Conservation (phyloP, 2,797 vertebrate species). For the Alauda arvensis region DNA sequence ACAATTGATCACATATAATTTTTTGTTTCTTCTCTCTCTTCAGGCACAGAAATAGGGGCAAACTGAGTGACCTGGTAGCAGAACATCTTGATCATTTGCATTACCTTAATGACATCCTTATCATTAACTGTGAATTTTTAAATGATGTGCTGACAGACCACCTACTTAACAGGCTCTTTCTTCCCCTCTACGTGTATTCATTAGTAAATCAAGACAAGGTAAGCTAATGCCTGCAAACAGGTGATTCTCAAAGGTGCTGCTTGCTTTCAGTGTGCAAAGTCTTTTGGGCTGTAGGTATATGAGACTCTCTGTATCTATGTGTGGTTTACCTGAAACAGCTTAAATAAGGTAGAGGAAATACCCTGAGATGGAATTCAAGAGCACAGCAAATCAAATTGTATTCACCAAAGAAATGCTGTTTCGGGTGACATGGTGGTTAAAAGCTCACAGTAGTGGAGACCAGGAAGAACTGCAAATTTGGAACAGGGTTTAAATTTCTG, state of each 20-base stretch:
- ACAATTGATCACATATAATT: neutral
- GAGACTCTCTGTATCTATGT: neutral
- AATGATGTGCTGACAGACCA: conserved; percentile 96
- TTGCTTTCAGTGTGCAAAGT: neutral
- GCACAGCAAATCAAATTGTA: neutral
- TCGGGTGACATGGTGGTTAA: neutral
- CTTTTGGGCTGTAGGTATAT: neutral
- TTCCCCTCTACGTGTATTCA: conserved; percentile 95
- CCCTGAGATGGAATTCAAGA: neutral
- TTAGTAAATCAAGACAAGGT: conserved; percentile 88
- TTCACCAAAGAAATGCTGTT: neutral
- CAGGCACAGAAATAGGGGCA: conserved; percentile 94
- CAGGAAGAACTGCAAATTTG: neutral
- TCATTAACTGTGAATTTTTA: conserved; percentile 97
- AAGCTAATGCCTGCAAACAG: neutral
- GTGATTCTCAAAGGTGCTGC: neutral
- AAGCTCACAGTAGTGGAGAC: neutral
- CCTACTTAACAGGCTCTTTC: conserved; percentile 93
- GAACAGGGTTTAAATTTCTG: neutral
- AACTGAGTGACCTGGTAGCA: conserved; percentile 92
- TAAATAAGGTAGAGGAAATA: neutral
- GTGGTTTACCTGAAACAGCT: neutral
- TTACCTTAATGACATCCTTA: conserved; percentile 97
- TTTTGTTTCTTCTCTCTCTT: neutral
- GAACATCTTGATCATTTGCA: conserved; percentile 98